Conservation (phyloP, 2,113 vertebrate genomes). For the Strix aluco region DNA sequence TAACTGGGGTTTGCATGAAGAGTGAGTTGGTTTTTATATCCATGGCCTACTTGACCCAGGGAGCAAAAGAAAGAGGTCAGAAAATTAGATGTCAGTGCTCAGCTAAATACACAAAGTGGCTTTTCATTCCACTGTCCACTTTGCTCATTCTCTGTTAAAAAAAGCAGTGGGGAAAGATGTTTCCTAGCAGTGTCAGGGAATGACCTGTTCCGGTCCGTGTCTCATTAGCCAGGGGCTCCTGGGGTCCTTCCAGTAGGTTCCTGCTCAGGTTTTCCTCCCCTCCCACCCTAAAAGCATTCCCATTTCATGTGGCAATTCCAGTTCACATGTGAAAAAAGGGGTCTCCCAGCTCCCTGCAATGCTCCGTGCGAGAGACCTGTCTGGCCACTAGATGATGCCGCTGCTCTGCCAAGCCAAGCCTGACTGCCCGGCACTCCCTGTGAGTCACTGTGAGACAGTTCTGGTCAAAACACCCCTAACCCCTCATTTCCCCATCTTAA, state of each 20-base stretch:
- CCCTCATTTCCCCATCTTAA: background rate
- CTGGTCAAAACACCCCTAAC: background rate
- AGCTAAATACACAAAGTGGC: background rate
- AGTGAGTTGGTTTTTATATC: background rate
- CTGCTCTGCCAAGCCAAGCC: background rate
- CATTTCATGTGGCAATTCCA: background rate
- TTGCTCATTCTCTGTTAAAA: background rate
- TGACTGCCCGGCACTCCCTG: background rate
- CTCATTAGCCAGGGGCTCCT: background rate
- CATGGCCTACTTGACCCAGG: background rate
- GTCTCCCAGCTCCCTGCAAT: fast-evolving
- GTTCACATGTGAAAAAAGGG: background rate
- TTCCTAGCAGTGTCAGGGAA: background rate
- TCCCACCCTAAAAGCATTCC: background rate
- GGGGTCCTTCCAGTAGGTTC: background rate
- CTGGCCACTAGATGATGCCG: constrained; percentile 37
- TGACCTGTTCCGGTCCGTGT: background rate
- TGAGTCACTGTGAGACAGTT: background rate
- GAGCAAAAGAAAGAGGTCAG: background rate
- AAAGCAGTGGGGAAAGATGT: background rate
- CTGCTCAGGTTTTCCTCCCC: background rate
- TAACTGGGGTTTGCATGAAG: background rate
- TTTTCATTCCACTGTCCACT: background rate
- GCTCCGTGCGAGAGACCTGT: background rate
- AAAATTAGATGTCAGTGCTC: background rate